These are phyloP conservation scores for Sphinx pinastri DNA, from an alignment of 2,888 invertebrate genomes.

Conservation along the genomic window DNA sequence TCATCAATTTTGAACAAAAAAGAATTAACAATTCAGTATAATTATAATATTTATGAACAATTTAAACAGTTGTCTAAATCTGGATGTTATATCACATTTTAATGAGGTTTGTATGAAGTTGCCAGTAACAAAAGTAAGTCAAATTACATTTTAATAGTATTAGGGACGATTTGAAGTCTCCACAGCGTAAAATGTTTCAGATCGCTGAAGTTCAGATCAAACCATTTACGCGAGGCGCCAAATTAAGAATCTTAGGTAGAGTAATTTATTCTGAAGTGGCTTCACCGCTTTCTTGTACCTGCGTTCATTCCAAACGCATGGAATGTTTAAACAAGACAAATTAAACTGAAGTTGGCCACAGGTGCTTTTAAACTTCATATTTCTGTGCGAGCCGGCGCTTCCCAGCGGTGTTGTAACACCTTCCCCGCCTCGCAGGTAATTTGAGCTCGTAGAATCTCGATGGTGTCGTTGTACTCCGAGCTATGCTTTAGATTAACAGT, in stretches of 20 bases:
- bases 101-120: constrained; percentile 56
- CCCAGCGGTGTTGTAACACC: constrained; percentile 34
- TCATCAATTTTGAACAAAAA: too few species aligned
- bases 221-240: constrained; percentile 29
- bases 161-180: constrained; percentile 40
- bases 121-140: constrained; percentile 52
- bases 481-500: constrained; percentile 55
- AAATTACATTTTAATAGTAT: constrained; percentile 56
- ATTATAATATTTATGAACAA: too few species aligned
- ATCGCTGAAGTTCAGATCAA: constrained; percentile 34
- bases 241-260: constrained; percentile 25
- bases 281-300: constrained; percentile 16
- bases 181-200: constrained; percentile 45
- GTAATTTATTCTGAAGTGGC: constrained; percentile 37
- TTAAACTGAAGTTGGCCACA: constrained; percentile 47
- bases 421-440: constrained; percentile 36
- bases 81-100: not conserved
- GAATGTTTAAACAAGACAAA: constrained; percentile 39
- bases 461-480: constrained; percentile 47
- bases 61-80: too few species aligned
- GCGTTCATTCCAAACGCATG: constrained; percentile 31
- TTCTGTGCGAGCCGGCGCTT: constrained; percentile 37
- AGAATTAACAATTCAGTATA: too few species aligned
- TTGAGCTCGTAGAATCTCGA: constrained; percentile 39
- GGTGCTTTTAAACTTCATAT: constrained; percentile 43